Evolutionary conservation across 2,797 vertebrate genomes (phyloP).

Genomic region (Coendou prehensilis): DNA sequence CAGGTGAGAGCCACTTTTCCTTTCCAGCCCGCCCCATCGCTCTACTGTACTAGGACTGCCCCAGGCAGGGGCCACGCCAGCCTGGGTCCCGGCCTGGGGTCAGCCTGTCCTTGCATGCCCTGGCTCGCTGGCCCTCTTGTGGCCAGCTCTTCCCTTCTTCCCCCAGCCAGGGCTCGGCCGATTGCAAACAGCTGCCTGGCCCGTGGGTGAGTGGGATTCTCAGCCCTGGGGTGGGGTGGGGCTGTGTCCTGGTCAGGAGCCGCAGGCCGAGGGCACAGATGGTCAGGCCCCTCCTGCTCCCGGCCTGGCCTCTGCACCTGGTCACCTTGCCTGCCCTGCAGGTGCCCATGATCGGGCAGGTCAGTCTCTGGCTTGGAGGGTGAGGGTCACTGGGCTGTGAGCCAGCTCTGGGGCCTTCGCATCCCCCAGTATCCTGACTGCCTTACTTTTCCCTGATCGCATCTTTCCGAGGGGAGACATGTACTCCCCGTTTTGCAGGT

Average conservation of each 20-base stretch:
- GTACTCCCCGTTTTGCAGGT: not conserved
- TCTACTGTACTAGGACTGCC: not conserved
- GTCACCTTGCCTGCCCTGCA: not conserved
- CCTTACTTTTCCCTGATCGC: not conserved
- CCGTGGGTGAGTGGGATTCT: not conserved
- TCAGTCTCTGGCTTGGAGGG: not conserved
- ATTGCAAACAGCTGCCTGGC: conserved; percentile 75
- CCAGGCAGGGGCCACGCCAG: not conserved
- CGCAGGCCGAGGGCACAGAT: not conserved
- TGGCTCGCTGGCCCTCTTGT: not conserved
- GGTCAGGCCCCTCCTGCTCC: not conserved
- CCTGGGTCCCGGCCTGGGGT: not conserved
- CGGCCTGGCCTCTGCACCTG: not conserved
- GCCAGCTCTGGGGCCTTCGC: not conserved
- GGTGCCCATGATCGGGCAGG: not conserved
- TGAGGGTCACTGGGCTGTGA: not conserved
- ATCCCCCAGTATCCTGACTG: too few relatives aligned
- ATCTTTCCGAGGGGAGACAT: not conserved
- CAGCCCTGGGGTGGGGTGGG: not conserved
- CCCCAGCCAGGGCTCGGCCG: conserved; percentile 66
- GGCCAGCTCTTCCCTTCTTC: conserved; percentile 64
- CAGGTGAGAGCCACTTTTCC: too few relatives aligned
- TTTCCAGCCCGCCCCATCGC: not conserved
- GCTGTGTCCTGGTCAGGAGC: conserved; percentile 19
- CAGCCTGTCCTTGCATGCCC: conserved; percentile 32